A percentile compares a stretch with the other conserved stretches of the same genome.
phyloP scores from a whole-genome alignment of 2,113 vertebrate species.

The Rattus rattus region DNA sequence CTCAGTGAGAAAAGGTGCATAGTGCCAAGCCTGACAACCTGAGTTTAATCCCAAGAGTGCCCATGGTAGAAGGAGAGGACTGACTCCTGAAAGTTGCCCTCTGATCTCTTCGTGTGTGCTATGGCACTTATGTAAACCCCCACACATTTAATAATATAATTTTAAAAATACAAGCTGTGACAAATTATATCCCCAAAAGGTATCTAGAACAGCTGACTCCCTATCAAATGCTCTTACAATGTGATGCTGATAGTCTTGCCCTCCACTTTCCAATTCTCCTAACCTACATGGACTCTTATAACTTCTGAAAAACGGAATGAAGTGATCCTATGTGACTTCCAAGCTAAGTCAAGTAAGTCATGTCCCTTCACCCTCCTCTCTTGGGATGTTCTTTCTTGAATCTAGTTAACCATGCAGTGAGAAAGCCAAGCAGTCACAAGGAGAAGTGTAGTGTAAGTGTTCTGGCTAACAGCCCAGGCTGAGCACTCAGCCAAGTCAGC shows the following conservation, averaged over 20 bases:
- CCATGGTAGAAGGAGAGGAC: not conserved
- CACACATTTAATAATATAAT: not conserved
- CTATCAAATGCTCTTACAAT: not conserved
- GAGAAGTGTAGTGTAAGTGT: constrained; percentile 45
- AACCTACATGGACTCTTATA: not conserved
- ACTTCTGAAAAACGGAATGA: constrained; percentile 27
- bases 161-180: not conserved
- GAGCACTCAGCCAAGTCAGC: constrained; percentile 24
- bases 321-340: constrained; percentile 20
- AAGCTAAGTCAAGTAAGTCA: constrained; percentile 45
- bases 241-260: not conserved
- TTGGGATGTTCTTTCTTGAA: constrained; percentile 36
- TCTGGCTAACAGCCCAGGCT: constrained; percentile 47
- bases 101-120: not conserved
- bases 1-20: not conserved
- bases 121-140: no score
- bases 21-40: not conserved
- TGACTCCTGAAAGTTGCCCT: not conserved
- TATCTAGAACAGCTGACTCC: not conserved
- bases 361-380: constrained; percentile 20
- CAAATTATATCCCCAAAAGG: constrained; percentile 13
- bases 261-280: not conserved
- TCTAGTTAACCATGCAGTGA: constrained; percentile 19
- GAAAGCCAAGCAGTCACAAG: constrained; percentile 40
- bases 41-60: not conserved